Percentiles rank a stretch among this genome's conserved stretches.
phyloP scores from a whole-genome alignment of 1,140 invertebrate genomes.

The Chionoecetes opilio region DNA sequence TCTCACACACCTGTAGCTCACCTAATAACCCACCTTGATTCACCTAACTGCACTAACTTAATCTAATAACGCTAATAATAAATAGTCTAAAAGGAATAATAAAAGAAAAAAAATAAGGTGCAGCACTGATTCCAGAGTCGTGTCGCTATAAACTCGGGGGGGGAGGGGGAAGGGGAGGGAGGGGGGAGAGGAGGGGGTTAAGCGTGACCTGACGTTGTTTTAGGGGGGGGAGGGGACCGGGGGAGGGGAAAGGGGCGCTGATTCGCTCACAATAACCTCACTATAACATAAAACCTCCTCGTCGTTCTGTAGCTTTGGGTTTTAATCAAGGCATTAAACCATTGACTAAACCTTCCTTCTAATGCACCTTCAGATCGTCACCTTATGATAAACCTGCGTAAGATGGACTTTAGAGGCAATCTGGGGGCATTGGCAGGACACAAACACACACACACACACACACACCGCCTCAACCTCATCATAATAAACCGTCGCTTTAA shows the following conservation, averaged over 20 bases:
- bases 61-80: not conserved
- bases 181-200: not conserved
- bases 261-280: too few relatives aligned
- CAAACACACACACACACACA: not conserved
- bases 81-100: too few relatives aligned
- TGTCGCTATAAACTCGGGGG: not conserved
- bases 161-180: not conserved
- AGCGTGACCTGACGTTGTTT: not conserved
- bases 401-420: not conserved
- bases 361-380: conserved; percentile 49
- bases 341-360: conserved; percentile 58
- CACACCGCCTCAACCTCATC: not conserved
- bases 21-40: not conserved
- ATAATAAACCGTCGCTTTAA: not conserved
- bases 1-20: not conserved
- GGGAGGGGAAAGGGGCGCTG: too few relatives aligned
- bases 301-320: conserved; percentile 30
- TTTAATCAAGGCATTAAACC: conserved; percentile 66
- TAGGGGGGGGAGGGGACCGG: not conserved
- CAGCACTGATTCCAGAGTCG: not conserved
- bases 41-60: conserved; percentile 18
- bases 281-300: not conserved
- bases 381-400: conserved; percentile 51
- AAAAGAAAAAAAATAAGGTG: not conserved
- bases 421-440: not conserved